Evolutionary conservation across 2,113 vertebrate genomes (phyloP).

Genomic region (Hydropotes inermis): DNA sequence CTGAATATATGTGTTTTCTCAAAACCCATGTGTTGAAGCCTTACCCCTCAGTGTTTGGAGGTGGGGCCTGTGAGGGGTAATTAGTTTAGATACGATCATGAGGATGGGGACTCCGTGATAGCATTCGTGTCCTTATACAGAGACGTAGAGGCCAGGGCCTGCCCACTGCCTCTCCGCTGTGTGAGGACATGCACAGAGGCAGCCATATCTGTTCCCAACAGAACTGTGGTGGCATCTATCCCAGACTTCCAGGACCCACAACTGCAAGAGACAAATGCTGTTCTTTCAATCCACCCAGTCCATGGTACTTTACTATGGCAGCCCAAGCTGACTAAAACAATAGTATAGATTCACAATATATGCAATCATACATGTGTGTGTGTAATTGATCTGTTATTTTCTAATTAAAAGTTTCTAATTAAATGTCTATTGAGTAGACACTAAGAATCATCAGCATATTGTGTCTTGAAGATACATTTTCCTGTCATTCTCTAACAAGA

Average conservation of each 20-base stretch:
- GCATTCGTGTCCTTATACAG: background rate
- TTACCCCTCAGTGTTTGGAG: background rate
- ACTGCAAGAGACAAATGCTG: background rate
- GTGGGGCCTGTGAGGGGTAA: too few relatives aligned
- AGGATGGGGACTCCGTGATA: too few relatives aligned
- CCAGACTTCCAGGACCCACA: background rate
- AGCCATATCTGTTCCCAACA: background rate
- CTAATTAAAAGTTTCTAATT: background rate
- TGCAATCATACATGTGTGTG: background rate
- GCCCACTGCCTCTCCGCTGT: fast-evolving
- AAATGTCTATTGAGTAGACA: background rate
- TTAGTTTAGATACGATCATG: background rate
- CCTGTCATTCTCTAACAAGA: background rate
- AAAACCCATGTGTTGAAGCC: too few relatives aligned
- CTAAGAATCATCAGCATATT: background rate
- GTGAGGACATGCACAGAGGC: too few relatives aligned
- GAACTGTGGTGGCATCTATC: fast-evolving
- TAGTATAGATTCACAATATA: background rate
- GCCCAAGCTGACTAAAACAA: too few relatives aligned
- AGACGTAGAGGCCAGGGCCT: background rate
- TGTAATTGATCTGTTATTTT: background rate
- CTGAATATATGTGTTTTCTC: background rate
- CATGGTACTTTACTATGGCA: background rate
- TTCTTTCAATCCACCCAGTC: background rate
- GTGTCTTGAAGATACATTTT: background rate